These are phyloP conservation scores for Drosophila barbarae DNA, from an alignment of 2,888 invertebrate species.

Conservation along the genomic window DNA sequence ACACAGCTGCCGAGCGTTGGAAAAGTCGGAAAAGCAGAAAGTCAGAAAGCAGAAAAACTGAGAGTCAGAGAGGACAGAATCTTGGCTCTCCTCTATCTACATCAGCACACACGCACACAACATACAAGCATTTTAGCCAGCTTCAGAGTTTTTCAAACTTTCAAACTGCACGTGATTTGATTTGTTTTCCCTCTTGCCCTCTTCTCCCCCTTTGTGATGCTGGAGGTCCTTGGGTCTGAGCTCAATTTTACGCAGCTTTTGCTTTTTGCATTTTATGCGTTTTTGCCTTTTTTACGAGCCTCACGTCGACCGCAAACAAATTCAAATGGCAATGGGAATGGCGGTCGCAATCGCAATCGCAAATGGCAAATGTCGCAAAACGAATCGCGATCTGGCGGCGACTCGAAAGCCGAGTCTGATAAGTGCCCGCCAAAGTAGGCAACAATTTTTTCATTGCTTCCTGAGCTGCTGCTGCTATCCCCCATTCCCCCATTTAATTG, in stretches of 20 bases:
- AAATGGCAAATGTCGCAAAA: slow-evolving; percentile 48
- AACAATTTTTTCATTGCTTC: slow-evolving; percentile 42
- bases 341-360: slow-evolving; percentile 24
- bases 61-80: slow-evolving; percentile 1
- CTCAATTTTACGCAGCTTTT: slow-evolving; percentile 68
- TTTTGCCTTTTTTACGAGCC: slow-evolving; percentile 40
- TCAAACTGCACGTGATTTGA: slow-evolving; percentile 64
- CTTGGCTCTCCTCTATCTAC: slow-evolving; percentile 47
- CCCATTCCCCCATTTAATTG: slow-evolving; percentile 29
- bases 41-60: slow-evolving; percentile 8
- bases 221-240: not conserved
- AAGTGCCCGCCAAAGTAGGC: slow-evolving; percentile 62
- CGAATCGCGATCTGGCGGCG: slow-evolving; percentile 40
- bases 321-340: slow-evolving; percentile 44
- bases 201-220: no score
- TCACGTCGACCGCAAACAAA: slow-evolving; percentile 35
- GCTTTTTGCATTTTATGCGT: slow-evolving; percentile 63
- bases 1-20: slow-evolving; percentile 17
- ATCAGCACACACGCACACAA: slow-evolving; percentile 29
- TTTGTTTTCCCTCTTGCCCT: slow-evolving; percentile 36
- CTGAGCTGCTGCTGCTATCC: slow-evolving; percentile 12
- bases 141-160: slow-evolving; percentile 50
- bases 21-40: not conserved
- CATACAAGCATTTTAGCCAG: slow-evolving; percentile 14
- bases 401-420: slow-evolving; percentile 35